Base-by-base conservation (phyloP, 2,113 vertebrate genomes). In the Condylura cristata region DNA sequence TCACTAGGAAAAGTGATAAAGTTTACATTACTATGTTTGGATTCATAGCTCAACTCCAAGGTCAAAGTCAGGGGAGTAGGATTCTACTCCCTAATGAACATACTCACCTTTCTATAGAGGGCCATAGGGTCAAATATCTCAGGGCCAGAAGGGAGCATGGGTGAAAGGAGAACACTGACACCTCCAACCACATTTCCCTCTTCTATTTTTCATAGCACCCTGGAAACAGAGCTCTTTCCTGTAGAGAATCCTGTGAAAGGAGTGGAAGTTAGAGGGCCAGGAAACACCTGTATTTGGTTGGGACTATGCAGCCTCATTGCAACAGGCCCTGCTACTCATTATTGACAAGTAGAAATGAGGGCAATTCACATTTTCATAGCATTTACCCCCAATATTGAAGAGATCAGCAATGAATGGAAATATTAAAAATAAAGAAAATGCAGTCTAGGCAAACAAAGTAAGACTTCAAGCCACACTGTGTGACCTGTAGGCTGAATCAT, bases 401-500 rank as follows among this genome's bases (percentile, higher is more conserved):
- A 86, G 63, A 84, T 85, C 12, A 51, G 34, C 53, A 88, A 63
- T 85, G 74, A 87, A 79, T 61, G 84, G 60, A 90, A 76, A 88
- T 78, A 92, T 61, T 89, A 56, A 83, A 95, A 88, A 84, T 22
- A 53, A 89, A 93, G 8, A 87, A 79, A 86, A 80, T 30, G 30
- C 4, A 44, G 2, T 90, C 12, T 76, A 14, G 82, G 51, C 22
- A 89, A 87, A 70, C 51, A 83, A 71, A 66, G 5, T 26, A 81
- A 87, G 61, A 79, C 30, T 58, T 63, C 30, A 82, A 84, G 71
- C n/a, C 20, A 87, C 28, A 86, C 28, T 26, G 46, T 44, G 61
- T 39, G 41, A 79, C 58, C 56, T 13, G 37, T 5, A 68, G 44
- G 48, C 20, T 76, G 86, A 71, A 72, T n/a, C 51, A 70, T 46